These are phyloP conservation scores for Macroramphosus scolopax DNA, from an alignment of 2,797 vertebrate genomes.

Conservation along the genomic window DNA sequence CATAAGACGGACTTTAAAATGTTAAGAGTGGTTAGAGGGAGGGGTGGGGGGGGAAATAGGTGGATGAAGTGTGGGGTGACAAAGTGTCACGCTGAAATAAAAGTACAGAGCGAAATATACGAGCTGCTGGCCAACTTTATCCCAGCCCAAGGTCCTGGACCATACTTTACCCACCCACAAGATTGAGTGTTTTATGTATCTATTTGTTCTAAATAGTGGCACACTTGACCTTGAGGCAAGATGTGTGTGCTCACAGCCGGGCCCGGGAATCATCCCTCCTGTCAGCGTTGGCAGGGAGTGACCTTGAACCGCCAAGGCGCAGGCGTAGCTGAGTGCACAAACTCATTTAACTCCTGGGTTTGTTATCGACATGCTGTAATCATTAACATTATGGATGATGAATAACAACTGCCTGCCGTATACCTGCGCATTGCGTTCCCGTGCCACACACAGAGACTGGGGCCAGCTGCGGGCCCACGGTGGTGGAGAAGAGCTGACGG, in stretches of 20 bases:
- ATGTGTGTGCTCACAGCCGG: slow-evolving; percentile 64
- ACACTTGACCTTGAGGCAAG: slow-evolving; percentile 79
- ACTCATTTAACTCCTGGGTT: slow-evolving; percentile 80
- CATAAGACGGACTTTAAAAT: slow-evolving; percentile 48
- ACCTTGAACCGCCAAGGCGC: slow-evolving; percentile 77
- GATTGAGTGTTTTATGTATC: slow-evolving; percentile 78
- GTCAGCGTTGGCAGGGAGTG: slow-evolving; percentile 66
- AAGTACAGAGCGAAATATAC: slow-evolving; percentile 71
- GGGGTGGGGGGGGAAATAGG: background rate
- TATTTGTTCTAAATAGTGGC: slow-evolving; percentile 80
- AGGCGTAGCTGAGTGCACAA: slow-evolving; percentile 78
- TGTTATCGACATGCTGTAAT: slow-evolving; percentile 81
- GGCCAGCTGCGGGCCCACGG: background rate
- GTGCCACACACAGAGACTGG: slow-evolving; percentile 10
- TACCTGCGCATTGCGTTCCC: slow-evolving; percentile 61
- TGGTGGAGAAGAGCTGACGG: slow-evolving; percentile 32
- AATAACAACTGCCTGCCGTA: slow-evolving; percentile 74
- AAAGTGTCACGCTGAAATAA: slow-evolving; percentile 68
- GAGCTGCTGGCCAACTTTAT: slow-evolving; percentile 65
- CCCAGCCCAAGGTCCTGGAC: slow-evolving; percentile 65
- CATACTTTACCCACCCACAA: slow-evolving; percentile 62
- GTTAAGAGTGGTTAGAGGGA: slow-evolving; percentile 24
- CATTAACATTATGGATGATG: slow-evolving; percentile 81
- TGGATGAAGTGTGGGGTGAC: slow-evolving; percentile 32
- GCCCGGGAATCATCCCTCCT: slow-evolving; percentile 77